These are phyloP conservation scores for Calephelis perditalis DNA, from an alignment of 2,888 invertebrate species.

Conservation along the genomic window DNA sequence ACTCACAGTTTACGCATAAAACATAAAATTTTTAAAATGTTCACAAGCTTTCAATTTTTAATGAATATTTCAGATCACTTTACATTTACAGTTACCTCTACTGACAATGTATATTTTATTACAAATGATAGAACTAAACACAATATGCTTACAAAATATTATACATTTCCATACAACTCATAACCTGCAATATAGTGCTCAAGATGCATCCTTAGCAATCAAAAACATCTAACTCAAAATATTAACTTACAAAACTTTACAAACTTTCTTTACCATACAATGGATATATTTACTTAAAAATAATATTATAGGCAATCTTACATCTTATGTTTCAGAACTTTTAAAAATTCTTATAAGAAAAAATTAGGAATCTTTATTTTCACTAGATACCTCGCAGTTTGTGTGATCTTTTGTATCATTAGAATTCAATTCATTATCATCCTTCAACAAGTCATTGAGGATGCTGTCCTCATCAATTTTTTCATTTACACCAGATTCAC, in stretches of 20 bases:
- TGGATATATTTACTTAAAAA: slow-evolving; percentile 7
- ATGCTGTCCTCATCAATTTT: slow-evolving; percentile 53
- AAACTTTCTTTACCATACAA: background rate
- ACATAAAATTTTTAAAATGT: background rate
- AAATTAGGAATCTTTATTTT: slow-evolving; percentile 18
- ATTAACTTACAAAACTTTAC: background rate
- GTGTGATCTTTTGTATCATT: slow-evolving; percentile 21
- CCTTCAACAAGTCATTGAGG: slow-evolving; percentile 51
- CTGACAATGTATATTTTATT: slow-evolving; percentile 4
- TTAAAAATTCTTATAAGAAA: slow-evolving; percentile 14
- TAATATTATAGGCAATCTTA: slow-evolving; percentile 13
- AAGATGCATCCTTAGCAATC: background rate
- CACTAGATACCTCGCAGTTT: slow-evolving; percentile 19
- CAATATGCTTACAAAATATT: slow-evolving; percentile 1
- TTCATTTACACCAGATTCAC: slow-evolving; percentile 44
- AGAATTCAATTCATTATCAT: slow-evolving; percentile 38
- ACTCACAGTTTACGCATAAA: slow-evolving; percentile 1
- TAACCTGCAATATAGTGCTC: too few species aligned
- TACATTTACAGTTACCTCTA: slow-evolving; percentile 3
- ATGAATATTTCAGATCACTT: slow-evolving; percentile 9
- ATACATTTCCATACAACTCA: background rate
- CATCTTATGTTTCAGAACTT: slow-evolving; percentile 7
- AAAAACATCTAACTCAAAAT: background rate
- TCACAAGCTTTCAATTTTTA: background rate
- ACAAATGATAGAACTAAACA: slow-evolving; percentile 1